Base-by-base conservation (phyloP, 2,113 vertebrate genomes). In the Carollia perspicillata region DNA sequence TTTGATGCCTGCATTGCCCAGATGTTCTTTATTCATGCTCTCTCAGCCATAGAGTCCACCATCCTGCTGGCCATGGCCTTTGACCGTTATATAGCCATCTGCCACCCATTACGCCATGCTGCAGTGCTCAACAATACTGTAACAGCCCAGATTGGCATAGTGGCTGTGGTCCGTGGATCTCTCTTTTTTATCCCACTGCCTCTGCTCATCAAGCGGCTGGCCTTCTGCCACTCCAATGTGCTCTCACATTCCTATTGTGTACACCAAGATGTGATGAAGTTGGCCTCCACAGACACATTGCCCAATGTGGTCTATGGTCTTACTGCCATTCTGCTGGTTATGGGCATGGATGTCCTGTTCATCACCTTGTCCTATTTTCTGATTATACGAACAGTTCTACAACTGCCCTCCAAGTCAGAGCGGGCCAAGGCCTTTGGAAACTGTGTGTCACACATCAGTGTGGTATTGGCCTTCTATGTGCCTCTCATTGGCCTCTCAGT, bases 11-110 rank as follows among this genome's bases (percentile, higher is more conserved):
- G 98, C 60, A 60, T 98, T 44, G 40, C 85, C 74, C 98, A 98
- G 89, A 98, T 98, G 97, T 98, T 98, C 77, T 97, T 97, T 51
- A 98, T 98, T 68, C 98, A 98, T 2, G 68, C 97, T 44, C 97
- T 98, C 35, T 97, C 97, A 4, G 98, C 96, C 49, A 92, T 94
- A 4, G 97, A 98, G 71, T 98, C 98, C 22, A 97, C 97, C 53
- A 97, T 98, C 49, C 92, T 98, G 8, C 85, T 98, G n/a, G 97
- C 97, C 53, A 97, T 98, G 98, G 96, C 97, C 58, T 95, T 98
- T 80, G 98, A 98, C 88, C 96, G 97, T 17, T 98, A 97, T 0
- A 51, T 98, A 83, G 98, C 98, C n/a, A 98, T 98, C 94, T 98
- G 98, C 65, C 95, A 97, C 81, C 98, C 97, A 0, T 33, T 98